Conservation (phyloP, 2,113 vertebrate genomes). For the Otis tarda region DNA sequence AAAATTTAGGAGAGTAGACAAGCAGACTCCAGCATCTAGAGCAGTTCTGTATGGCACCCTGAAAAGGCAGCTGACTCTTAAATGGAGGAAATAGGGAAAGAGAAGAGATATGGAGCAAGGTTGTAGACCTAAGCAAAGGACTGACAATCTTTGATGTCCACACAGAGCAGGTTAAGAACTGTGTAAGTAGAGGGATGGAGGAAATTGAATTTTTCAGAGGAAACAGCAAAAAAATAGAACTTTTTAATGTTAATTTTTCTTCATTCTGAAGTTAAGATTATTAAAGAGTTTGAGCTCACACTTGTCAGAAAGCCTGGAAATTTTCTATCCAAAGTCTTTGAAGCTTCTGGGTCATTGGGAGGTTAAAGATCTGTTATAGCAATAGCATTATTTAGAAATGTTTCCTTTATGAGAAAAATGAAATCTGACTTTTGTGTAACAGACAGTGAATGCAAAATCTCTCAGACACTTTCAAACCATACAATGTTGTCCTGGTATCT, state of each 20-base stretch:
- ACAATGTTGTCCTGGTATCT: not conserved
- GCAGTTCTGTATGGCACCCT: not conserved
- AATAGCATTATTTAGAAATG: not conserved
- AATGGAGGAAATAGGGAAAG: not conserved
- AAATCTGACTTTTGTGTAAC: not conserved
- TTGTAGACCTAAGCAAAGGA: not conserved
- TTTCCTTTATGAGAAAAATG: not conserved
- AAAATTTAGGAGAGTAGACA: not conserved
- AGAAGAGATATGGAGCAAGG: not conserved
- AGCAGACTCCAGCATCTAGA: not conserved
- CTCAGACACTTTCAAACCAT: not conserved
- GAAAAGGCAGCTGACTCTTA: not conserved
- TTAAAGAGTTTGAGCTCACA: not conserved
- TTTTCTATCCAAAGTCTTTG: not conserved
- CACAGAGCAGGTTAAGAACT: not conserved
- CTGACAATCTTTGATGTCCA: not conserved
- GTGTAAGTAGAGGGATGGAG: not conserved
- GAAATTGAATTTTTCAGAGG: not conserved
- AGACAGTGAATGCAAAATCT: not conserved
- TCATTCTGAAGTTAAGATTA: not conserved
- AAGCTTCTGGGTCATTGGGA: not conserved
- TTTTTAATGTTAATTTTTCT: not conserved
- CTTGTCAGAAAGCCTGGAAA: not conserved
- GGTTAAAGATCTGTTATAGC: not conserved
- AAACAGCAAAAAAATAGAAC: not conserved